These are phyloP conservation scores for Agrilus cyanescens DNA, from an alignment of 2,888 invertebrate genomes.

Conservation along the genomic window DNA sequence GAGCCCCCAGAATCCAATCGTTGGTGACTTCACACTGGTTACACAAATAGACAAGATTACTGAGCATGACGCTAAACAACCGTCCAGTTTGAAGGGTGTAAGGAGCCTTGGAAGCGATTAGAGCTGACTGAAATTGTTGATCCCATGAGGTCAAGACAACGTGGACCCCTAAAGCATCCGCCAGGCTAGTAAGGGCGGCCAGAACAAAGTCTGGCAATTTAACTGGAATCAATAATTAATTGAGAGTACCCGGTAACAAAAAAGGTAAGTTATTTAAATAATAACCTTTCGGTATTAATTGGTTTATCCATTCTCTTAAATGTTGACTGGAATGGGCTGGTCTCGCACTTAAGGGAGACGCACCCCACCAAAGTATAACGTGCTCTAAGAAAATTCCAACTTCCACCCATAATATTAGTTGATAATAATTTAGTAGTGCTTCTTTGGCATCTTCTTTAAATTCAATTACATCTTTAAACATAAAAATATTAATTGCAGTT, in stretches of 20 bases:
- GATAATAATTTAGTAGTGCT: constrained; percentile 57
- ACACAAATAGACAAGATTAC: constrained; percentile 55
- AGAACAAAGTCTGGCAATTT: constrained; percentile 53
- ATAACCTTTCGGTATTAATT: constrained; percentile 45
- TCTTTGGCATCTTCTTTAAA: constrained; percentile 47
- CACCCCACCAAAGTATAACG: constrained; percentile 74
- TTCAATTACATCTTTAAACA: constrained; percentile 41
- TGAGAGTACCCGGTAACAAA: neutral
- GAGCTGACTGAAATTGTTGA: constrained; percentile 44
- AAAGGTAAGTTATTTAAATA: neutral
- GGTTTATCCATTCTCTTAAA: constrained; percentile 51
- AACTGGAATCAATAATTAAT: constrained; percentile 31
- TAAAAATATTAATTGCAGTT: neutral
- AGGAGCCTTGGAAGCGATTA: constrained; percentile 37
- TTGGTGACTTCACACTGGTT: constrained; percentile 66
- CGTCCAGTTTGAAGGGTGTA: constrained; percentile 26
- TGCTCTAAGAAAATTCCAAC: constrained; percentile 72
- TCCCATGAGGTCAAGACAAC: constrained; percentile 76
- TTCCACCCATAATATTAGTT: constrained; percentile 68
- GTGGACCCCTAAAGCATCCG: constrained; percentile 67
- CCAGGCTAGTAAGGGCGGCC: constrained; percentile 60
- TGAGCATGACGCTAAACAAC: constrained; percentile 51
- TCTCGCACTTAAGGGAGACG: constrained; percentile 56
- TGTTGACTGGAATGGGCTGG: constrained; percentile 52
- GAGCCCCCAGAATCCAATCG: constrained; percentile 59